phyloP scores from a whole-genome alignment of 2,113 vertebrate genomes.

The Zosterops japonicus region DNA sequence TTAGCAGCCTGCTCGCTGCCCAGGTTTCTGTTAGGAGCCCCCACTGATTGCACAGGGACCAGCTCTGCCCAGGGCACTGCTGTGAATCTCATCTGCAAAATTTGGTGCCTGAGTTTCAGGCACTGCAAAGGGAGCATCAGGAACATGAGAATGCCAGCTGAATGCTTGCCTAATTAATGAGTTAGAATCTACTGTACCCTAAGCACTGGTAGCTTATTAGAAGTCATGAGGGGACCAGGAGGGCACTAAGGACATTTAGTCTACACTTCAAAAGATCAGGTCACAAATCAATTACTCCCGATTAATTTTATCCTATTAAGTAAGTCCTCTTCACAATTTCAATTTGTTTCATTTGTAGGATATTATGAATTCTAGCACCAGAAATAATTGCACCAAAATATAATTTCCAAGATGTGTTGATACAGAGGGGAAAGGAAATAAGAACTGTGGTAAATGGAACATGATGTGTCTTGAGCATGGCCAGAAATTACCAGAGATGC shows the following conservation, averaged over 20 bases:
- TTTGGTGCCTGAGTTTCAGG: neutral
- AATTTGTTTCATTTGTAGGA: slow-evolving; percentile 6
- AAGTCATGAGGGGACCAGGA: slow-evolving; percentile 12
- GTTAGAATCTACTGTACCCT: neutral
- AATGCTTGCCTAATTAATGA: slow-evolving; percentile 20
- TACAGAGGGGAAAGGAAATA: neutral
- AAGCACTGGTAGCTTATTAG: neutral
- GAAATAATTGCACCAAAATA: slow-evolving; percentile 3
- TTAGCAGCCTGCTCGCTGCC: neutral
- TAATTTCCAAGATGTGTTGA: neutral
- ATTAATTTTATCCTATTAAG: slow-evolving; percentile 34
- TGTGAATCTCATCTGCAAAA: neutral
- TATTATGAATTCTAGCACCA: neutral
- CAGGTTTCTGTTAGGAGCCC: neutral
- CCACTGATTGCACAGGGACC: neutral
- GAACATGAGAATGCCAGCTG: neutral
- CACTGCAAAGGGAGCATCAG: neutral
- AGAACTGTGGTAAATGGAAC: neutral
- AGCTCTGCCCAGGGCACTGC: neutral
- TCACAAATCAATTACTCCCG: slow-evolving; percentile 42
- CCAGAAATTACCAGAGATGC: neutral
- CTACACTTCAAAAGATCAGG: neutral
- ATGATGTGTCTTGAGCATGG: neutral
- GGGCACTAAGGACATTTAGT: neutral
- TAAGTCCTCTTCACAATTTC: neutral